These are phyloP conservation scores for Luehdorfia chinensis DNA, from an alignment of 1,140 invertebrate genomes.

Conservation along the genomic window DNA sequence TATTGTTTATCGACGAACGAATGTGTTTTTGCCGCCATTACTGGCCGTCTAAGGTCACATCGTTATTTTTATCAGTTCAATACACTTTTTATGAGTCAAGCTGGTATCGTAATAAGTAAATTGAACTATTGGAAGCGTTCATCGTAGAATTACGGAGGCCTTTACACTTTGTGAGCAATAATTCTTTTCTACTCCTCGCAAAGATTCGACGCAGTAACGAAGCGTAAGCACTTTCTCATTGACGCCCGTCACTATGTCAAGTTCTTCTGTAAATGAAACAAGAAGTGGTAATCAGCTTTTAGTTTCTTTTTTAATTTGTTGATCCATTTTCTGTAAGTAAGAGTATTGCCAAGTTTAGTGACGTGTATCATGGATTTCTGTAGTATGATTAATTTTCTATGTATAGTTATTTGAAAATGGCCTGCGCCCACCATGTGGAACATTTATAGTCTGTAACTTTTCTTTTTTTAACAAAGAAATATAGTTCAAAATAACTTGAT, in stretches of 20 bases:
- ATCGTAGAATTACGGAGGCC: constrained; percentile 7
- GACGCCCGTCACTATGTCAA: background rate
- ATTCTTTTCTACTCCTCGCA: constrained; percentile 2
- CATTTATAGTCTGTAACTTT: too few relatives aligned
- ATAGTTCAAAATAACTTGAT: too few relatives aligned
- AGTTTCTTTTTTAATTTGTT: background rate
- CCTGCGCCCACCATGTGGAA: too few relatives aligned
- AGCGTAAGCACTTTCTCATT: constrained; percentile 9
- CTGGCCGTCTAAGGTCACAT: constrained; percentile 26
- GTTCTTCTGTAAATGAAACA: constrained; percentile 14
- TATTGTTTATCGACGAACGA: constrained; percentile 14
- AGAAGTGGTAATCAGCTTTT: constrained; percentile 14
- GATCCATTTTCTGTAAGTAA: constrained; percentile 2
- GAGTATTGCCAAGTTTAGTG: constrained; percentile 3
- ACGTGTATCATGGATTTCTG: too few relatives aligned
- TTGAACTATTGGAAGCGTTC: constrained; percentile 24
- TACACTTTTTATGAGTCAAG: constrained; percentile 36
- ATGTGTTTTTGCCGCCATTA: constrained; percentile 20
- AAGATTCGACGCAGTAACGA: background rate
- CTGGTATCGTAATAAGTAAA: constrained; percentile 24
- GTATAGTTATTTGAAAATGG: too few relatives aligned
- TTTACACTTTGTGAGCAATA: constrained; percentile 1
- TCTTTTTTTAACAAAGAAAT: too few relatives aligned
- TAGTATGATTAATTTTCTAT: too few relatives aligned
- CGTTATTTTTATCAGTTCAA: constrained; percentile 36